Conservation (phyloP, 2,888 invertebrate genomes). For the Cephonodes hylas region DNA sequence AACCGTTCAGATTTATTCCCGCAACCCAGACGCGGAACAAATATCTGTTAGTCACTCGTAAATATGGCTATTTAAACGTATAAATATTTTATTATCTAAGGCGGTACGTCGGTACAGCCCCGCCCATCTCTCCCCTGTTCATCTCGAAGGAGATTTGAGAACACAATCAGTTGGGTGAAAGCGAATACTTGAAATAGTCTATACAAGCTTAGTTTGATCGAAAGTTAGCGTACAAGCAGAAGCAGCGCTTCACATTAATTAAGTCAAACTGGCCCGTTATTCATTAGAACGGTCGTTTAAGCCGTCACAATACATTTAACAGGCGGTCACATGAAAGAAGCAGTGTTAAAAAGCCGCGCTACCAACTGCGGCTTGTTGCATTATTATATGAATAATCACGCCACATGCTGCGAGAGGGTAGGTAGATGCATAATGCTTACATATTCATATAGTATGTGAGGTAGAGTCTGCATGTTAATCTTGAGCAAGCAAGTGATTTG, state of each 20-base stretch:
- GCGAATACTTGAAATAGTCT: constrained; percentile 21
- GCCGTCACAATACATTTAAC: constrained; percentile 76
- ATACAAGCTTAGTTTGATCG: constrained; percentile 34
- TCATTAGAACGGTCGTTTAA: constrained; percentile 66
- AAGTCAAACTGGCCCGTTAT: constrained; percentile 63
- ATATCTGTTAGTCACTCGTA: no score
- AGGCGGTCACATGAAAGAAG: constrained; percentile 37
- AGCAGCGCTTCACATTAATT: constrained; percentile 66
- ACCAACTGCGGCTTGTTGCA: constrained; percentile 14
- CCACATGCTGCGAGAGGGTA: neutral
- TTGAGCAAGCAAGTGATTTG: no score
- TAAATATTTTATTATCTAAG: no score
- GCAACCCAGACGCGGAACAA: no score
- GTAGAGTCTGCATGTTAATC: no score
- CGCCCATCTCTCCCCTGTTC: no score
- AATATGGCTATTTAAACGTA: no score
- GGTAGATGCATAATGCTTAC: neutral
- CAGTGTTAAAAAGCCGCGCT: constrained; percentile 24
- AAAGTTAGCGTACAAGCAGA: constrained; percentile 37
- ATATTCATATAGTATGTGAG: no score
- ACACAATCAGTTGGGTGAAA: neutral
- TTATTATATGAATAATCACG: neutral
- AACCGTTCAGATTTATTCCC: no score
- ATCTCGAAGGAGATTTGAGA: no score
- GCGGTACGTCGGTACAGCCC: no score